Percentiles rank a stretch among this genome's conserved stretches.
Conservation (phyloP, 2,113 vertebrate genomes). For the Connochaetes taurinus region DNA sequence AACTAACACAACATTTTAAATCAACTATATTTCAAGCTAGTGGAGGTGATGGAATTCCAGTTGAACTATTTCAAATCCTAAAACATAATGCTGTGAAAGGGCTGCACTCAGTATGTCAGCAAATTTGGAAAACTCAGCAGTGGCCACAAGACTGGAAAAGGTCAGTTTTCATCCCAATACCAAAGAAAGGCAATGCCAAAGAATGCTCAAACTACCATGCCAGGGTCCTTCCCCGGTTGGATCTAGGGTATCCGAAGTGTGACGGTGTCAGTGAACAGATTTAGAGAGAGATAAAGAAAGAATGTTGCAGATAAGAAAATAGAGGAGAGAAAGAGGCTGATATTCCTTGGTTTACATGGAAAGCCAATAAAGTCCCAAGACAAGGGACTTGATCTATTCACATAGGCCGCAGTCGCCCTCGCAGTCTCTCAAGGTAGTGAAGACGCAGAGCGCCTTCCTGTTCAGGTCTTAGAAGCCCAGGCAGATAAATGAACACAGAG, state of each 20-base stretch:
- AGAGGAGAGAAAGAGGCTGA: too few relatives aligned
- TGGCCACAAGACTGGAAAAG: not conserved
- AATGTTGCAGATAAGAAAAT: too few relatives aligned
- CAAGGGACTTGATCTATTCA: too few relatives aligned
- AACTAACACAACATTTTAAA: not conserved
- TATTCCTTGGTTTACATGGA: too few relatives aligned
- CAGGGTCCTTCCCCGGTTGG: accelerated
- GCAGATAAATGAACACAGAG: too few relatives aligned
- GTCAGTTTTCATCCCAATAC: not conserved
- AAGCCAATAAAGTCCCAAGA: too few relatives aligned
- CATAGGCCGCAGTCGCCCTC: too few relatives aligned
- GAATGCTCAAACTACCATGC: not conserved
- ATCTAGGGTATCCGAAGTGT: too few relatives aligned
- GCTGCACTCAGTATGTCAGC: not conserved
- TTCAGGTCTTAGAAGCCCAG: too few relatives aligned
- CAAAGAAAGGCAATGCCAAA: not conserved
- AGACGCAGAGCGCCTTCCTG: accelerated
- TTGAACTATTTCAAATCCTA: not conserved
- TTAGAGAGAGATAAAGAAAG: too few relatives aligned
- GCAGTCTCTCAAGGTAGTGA: too few relatives aligned
- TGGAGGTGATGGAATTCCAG: not conserved
- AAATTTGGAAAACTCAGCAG: not conserved
- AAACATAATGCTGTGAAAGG: not conserved
- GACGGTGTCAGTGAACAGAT: accelerated
- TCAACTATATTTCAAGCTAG: not conserved